Conservation (phyloP, 2,113 vertebrate species). For the Setophaga kirtlandii region DNA sequence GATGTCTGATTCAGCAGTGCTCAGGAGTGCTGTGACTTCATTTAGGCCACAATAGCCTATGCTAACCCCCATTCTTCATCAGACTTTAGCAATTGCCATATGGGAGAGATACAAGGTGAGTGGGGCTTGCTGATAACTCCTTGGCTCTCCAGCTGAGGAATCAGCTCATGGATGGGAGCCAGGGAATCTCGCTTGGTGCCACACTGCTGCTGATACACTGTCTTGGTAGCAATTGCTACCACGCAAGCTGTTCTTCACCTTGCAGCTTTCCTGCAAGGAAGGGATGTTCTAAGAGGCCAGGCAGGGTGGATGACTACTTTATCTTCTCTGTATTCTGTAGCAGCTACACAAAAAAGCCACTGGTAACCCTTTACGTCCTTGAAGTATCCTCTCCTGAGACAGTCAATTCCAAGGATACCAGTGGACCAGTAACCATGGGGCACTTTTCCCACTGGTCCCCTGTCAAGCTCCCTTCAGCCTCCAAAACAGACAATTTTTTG, state of each 20-base stretch:
- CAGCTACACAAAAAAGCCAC: background rate
- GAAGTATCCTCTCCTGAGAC: background rate
- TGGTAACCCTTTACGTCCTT: background rate
- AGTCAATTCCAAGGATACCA: background rate
- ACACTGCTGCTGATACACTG: accelerated
- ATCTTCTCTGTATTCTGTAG: background rate
- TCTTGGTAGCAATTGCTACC: background rate
- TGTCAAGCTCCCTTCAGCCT: background rate
- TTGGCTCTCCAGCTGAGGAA: background rate
- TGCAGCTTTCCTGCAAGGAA: background rate
- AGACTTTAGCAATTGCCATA: background rate
- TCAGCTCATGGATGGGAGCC: background rate
- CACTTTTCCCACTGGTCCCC: background rate
- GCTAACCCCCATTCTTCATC: background rate
- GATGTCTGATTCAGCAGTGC: background rate
- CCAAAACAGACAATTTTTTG: background rate
- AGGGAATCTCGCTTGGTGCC: accelerated
- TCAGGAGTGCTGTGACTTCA: background rate
- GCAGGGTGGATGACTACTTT: background rate
- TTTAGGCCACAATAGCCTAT: background rate
- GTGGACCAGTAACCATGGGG: background rate
- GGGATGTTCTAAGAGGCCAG: background rate
- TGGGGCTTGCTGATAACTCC: background rate
- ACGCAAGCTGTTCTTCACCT: background rate
- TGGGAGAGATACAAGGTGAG: background rate